These are phyloP conservation scores for Diarsia brunnea DNA, from an alignment of 2,888 invertebrate genomes.

Conservation along the genomic window DNA sequence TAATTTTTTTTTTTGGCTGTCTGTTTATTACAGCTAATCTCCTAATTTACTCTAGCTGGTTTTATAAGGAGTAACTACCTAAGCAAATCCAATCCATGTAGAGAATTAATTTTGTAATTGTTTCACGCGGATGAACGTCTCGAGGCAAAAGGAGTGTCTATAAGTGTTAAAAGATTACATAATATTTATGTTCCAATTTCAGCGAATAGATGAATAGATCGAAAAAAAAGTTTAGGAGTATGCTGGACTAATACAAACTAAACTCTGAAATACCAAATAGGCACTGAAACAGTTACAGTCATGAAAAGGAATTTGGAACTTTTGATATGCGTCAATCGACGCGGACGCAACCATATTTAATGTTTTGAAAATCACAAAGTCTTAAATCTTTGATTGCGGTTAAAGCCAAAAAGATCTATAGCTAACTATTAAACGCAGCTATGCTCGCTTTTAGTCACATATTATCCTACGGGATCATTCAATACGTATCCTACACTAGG, in stretches of 20 bases:
- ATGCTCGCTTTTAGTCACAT: neutral
- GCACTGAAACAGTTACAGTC: neutral
- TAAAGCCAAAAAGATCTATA: conserved; percentile 3
- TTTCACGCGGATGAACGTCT: no score
- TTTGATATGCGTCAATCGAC: conserved; percentile 40
- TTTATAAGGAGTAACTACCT: no score
- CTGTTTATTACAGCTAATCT: no score
- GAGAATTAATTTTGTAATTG: no score
- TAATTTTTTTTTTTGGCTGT: no score
- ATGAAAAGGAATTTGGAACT: neutral
- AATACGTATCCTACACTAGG: no score
- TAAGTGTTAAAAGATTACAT: no score
- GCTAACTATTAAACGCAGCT: neutral
- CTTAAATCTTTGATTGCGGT: conserved; percentile 51
- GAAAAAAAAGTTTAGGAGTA: neutral
- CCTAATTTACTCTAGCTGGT: no score
- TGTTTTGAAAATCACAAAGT: conserved; percentile 35
- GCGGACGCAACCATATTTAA: conserved; percentile 26
- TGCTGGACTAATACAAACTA: neutral
- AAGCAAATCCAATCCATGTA: no score
- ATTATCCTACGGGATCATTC: neutral
- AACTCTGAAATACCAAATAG: neutral
- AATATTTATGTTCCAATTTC: no score
- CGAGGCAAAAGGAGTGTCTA: no score
- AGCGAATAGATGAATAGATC: neutral